phyloP scores from a whole-genome alignment of 2,797 vertebrate species.

The Botia almorhae region DNA sequence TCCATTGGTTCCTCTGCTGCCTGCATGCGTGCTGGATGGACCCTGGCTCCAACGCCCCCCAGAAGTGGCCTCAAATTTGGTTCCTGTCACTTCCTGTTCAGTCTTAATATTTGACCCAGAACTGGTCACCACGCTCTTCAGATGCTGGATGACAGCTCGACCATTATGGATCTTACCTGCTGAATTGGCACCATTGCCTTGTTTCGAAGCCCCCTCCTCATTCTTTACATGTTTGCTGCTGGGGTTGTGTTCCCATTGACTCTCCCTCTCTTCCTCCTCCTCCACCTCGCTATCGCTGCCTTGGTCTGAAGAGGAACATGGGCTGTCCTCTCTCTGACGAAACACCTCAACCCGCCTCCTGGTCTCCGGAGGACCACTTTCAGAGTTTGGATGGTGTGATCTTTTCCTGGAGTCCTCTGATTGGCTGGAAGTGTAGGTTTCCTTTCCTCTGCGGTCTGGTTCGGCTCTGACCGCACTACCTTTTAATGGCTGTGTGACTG shows the following conservation, averaged over 20 bases:
- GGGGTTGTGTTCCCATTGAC: constrained; percentile 64
- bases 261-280: constrained; percentile 70
- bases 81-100: constrained; percentile 76
- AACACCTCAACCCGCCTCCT: constrained; percentile 75
- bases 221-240: constrained; percentile 56
- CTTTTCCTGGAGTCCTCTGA: constrained; percentile 79
- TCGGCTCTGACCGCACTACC: constrained; percentile 69
- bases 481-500: constrained; percentile 67
- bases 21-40: constrained; percentile 70
- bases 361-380: constrained; percentile 72
- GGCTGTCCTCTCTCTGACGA: constrained; percentile 74
- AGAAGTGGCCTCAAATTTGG: constrained; percentile 65
- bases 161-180: constrained; percentile 73
- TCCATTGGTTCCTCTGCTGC: constrained; percentile 76
- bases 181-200: constrained; percentile 59
- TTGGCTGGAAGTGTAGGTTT: constrained; percentile 66
- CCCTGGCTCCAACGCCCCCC: constrained; percentile 62
- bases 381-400: constrained; percentile 69
- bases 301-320: constrained; percentile 76
- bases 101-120: constrained; percentile 79
- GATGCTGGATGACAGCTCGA: constrained; percentile 83
- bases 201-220: constrained; percentile 49
- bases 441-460: constrained; percentile 75
- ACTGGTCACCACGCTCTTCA: constrained; percentile 74
- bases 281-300: constrained; percentile 78